phyloP scores from a whole-genome alignment of 2,797 vertebrate genomes.

The Tolypeutes matacus region DNA sequence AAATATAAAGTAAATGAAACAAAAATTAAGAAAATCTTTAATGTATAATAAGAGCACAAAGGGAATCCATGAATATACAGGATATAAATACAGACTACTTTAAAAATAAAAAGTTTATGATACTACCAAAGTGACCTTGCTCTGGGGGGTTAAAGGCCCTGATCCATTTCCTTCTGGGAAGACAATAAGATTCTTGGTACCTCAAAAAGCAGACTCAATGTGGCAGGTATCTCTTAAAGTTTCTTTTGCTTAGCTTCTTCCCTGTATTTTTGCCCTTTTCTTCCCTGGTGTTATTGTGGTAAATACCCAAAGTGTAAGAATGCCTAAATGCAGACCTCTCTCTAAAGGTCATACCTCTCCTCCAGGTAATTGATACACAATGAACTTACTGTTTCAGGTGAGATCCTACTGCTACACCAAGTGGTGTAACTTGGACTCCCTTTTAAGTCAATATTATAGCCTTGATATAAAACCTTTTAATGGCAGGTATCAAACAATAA shows the following conservation, averaged over 20 bases:
- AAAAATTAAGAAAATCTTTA: not conserved
- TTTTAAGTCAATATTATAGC: not conserved
- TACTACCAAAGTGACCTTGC: not conserved
- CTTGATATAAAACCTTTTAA: not conserved
- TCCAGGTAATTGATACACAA: not conserved
- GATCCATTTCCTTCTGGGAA: not conserved
- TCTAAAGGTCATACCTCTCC: not conserved
- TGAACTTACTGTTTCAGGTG: not conserved
- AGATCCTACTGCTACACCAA: not conserved
- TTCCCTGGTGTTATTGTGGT: not conserved
- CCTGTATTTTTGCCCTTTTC: not conserved
- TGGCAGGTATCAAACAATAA: not conserved
- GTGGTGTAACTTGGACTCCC: not conserved
- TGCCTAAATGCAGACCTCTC: not conserved
- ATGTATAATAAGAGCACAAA: not conserved
- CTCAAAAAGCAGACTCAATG: not conserved
- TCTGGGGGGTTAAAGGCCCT: not conserved
- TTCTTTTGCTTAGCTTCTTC: not conserved
- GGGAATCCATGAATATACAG: not conserved
- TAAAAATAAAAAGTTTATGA: not conserved
- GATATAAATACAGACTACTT: not conserved
- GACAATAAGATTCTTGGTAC: not conserved
- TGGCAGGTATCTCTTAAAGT: not conserved
- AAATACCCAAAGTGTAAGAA: constrained; percentile 2
- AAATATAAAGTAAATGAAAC: no score